phyloP scores from a whole-genome alignment of 2,113 vertebrate species.

The Poeciliopsis retropinna region DNA sequence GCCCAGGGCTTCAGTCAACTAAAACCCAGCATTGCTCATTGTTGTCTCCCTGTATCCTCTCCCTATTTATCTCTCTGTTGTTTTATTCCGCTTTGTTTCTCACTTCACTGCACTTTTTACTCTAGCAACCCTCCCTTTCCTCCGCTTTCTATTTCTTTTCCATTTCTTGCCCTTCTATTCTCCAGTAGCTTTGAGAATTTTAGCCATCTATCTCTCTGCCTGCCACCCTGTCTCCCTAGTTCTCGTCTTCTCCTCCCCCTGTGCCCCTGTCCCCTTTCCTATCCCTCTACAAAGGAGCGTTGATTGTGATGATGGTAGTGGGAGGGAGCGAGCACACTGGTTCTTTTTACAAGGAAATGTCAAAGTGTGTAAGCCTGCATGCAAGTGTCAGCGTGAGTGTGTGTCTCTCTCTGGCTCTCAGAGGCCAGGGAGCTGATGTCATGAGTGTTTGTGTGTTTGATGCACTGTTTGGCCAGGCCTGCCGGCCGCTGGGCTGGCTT shows the following conservation, averaged over 20 bases:
- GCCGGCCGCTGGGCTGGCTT: conserved; percentile 45
- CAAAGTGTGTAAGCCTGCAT: conserved; percentile 72
- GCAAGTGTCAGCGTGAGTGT: conserved; percentile 54
- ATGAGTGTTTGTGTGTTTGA: conserved; percentile 62
- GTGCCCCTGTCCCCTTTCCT: conserved; percentile 64
- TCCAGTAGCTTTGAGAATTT: conserved; percentile 59
- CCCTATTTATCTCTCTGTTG: conserved; percentile 68
- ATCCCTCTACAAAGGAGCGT: conserved; percentile 74
- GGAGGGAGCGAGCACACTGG: conserved; percentile 74
- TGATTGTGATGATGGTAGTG: conserved; percentile 77
- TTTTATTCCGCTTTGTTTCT: conserved; percentile 59
- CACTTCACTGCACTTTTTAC: conserved; percentile 60
- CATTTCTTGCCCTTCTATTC: conserved; percentile 33
- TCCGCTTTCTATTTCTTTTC: conserved; percentile 1
- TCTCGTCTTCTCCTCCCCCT: conserved; percentile 46
- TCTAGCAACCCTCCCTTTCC: conserved; percentile 54
- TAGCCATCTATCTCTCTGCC: conserved; percentile 47
- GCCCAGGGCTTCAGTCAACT: background rate
- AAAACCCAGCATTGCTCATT: conserved; percentile 28
- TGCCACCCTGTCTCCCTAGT: conserved; percentile 48
- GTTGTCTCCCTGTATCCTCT: conserved; percentile 69
- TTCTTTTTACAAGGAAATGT: conserved; percentile 82
- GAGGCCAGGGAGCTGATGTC: conserved; percentile 72
- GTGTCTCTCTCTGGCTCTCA: conserved; percentile 49
- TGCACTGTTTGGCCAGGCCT: conserved; percentile 63